Evolutionary conservation across 2,113 vertebrate species (phyloP).

Genomic region (Fulmarus glacialis): DNA sequence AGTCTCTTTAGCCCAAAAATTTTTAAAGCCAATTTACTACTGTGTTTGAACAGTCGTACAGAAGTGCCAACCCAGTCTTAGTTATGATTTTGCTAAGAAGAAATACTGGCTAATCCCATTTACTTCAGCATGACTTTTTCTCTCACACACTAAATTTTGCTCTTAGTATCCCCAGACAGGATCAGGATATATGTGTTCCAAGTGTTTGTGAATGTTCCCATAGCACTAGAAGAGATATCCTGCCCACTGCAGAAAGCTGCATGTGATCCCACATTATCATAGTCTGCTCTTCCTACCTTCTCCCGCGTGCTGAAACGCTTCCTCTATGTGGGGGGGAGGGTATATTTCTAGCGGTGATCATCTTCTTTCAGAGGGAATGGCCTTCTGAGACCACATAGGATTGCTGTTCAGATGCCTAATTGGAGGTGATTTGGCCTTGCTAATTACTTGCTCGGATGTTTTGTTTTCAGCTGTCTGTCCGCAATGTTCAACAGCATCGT

Average conservation of each 20-base stretch:
- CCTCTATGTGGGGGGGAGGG: background rate
- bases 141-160: background rate
- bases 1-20: background rate
- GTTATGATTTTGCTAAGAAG: background rate
- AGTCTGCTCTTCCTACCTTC: background rate
- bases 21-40: constrained; percentile 16
- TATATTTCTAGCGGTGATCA: background rate
- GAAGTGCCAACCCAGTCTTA: background rate
- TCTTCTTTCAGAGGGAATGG: background rate
- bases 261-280: background rate
- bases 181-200: background rate
- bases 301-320: background rate
- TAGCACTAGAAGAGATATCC: background rate
- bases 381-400: background rate
- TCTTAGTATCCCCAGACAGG: background rate
- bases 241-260: background rate
- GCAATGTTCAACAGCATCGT: background rate
- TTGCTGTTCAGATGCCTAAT: background rate
- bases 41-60: background rate
- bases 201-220: background rate
- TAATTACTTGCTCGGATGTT: constrained; percentile 1
- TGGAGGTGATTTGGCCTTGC: background rate
- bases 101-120: constrained; percentile 25
- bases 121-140: constrained; percentile 21
- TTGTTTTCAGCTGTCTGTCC: background rate